phyloP scores from a whole-genome alignment of 1,140 invertebrate genomes.

The Procambarus virginalis region DNA sequence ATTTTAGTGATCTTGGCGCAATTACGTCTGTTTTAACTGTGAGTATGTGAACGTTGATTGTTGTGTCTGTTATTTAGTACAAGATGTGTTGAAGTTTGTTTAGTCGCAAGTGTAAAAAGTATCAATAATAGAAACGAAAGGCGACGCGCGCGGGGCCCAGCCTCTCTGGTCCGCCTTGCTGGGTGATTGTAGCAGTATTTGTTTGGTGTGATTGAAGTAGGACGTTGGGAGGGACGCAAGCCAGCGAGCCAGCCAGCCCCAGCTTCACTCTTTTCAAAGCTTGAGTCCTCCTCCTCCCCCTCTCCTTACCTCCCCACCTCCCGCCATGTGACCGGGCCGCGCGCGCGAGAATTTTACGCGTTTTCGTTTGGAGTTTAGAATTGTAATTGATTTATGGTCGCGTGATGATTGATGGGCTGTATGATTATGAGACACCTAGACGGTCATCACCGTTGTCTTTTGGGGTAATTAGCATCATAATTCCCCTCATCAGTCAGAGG shows the following conservation, averaged over 20 bases:
- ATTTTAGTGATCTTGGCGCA: slow-evolving; percentile 66
- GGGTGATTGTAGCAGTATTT: slow-evolving; percentile 68
- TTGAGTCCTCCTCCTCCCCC: slow-evolving; percentile 55
- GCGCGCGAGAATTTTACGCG: slow-evolving; percentile 66
- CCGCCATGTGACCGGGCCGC: slow-evolving; percentile 64
- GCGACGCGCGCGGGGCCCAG: background rate
- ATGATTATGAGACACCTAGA: slow-evolving; percentile 34
- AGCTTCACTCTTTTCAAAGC: slow-evolving; percentile 68
- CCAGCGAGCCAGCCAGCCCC: slow-evolving; percentile 61
- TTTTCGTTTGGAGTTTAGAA: slow-evolving; percentile 69
- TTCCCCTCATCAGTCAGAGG: background rate
- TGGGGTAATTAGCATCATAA: background rate
- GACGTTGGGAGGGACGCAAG: slow-evolving; percentile 62
- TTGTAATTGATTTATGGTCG: slow-evolving; percentile 69
- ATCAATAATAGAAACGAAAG: slow-evolving; percentile 45
- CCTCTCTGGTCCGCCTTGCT: slow-evolving; percentile 56
- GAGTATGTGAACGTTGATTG: slow-evolving; percentile 41
- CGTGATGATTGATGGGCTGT: slow-evolving; percentile 60
- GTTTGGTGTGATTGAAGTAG: slow-evolving; percentile 68
- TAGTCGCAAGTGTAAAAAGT: slow-evolving; percentile 3
- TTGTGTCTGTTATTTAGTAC: background rate
- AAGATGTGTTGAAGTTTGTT: background rate
- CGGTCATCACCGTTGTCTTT: slow-evolving; percentile 16
- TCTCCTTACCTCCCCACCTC: background rate
- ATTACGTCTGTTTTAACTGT: slow-evolving; percentile 59